Evolutionary conservation across 2,888 invertebrate genomes (phyloP).

Genomic region (Lobophora halterata): DNA sequence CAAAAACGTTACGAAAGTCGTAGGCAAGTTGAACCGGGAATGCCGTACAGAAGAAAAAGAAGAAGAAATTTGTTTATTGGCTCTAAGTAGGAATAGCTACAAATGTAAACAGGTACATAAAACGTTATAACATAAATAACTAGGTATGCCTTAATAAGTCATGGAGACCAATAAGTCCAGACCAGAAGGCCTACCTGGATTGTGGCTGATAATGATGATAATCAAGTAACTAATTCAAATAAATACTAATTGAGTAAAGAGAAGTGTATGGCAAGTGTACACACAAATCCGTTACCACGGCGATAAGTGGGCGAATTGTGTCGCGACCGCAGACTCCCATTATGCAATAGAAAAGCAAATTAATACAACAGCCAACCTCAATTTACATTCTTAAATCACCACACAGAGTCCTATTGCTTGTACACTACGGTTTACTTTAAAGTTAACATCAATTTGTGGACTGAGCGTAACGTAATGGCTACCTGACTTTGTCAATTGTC

Average conservation of each 20-base stretch:
- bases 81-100: no score
- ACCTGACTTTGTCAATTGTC: conserved; percentile 66
- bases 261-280: conserved; percentile 34
- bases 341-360: conserved; percentile 56
- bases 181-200: no score
- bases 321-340: conserved; percentile 42
- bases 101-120: no score
- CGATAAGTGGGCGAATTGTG: conserved; percentile 47
- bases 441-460: conserved; percentile 60
- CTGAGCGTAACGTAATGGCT: conserved; percentile 48
- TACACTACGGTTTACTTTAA: conserved; percentile 51
- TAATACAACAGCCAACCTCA: conserved; percentile 36
- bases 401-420: conserved; percentile 45
- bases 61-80: no score
- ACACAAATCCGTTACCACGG: conserved; percentile 39
- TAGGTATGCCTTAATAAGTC: no score
- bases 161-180: no score
- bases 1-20: no score
- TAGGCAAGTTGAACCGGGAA: no score
- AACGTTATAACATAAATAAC: no score
- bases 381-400: conserved; percentile 38
- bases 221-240: conserved; percentile 4
- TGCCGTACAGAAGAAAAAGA: no score
- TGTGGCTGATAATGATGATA: no score
- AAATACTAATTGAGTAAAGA: conserved; percentile 19